These are phyloP conservation scores for Geotrypetes seraphini DNA, from an alignment of 2,797 vertebrate species.

Conservation along the genomic window DNA sequence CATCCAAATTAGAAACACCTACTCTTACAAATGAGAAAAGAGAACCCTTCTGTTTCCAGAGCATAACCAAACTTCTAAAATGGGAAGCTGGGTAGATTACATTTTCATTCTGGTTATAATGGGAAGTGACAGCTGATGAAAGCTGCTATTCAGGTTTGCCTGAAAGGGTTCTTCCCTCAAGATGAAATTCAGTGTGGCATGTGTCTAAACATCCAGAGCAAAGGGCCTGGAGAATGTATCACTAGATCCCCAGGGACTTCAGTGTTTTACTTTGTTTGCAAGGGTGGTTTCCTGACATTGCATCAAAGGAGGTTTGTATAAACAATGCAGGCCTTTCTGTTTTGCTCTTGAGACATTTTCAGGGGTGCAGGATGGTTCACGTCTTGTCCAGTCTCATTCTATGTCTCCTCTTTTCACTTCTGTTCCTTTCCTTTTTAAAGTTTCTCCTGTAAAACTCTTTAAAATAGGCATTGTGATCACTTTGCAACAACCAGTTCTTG, in stretches of 20 bases:
- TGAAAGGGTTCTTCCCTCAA: conserved; percentile 42
- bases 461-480: no score
- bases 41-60: conserved; percentile 1
- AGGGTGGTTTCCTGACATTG: conserved; percentile 8
- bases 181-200: conserved; percentile 54
- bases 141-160: conserved; percentile 56
- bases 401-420: no score
- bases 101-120: conserved; percentile 43
- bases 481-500: no score
- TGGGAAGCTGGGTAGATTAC: conserved; percentile 22
- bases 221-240: conserved; percentile 24
- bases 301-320: neutral
- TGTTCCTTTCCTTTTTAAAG: neutral
- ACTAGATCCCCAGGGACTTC: conserved; percentile 23
- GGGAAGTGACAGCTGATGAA: conserved; percentile 61
- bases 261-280: conserved; percentile 24
- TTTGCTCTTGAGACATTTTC: neutral
- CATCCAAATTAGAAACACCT: conserved; percentile 5
- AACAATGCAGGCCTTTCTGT: conserved; percentile 9
- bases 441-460: neutral
- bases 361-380: conserved; percentile 2
- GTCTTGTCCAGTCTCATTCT: conserved; percentile 14
- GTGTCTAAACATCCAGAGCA: conserved; percentile 51
- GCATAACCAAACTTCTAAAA: neutral
- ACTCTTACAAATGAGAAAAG: conserved; percentile 10